Base-by-base conservation (phyloP, 2,888 invertebrate genomes). In the Syritta pipiens region DNA sequence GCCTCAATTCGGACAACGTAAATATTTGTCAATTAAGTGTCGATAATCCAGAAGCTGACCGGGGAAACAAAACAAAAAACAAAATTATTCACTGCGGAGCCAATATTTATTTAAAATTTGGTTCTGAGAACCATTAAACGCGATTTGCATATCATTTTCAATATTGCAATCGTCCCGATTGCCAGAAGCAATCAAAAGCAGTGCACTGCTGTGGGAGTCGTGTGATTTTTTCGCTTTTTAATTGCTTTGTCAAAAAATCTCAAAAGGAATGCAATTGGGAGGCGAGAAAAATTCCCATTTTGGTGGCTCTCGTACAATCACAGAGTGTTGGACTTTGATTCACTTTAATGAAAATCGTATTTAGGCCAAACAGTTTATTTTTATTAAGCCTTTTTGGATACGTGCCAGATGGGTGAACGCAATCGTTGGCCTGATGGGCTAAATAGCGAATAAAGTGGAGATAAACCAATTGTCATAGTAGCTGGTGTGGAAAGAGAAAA, bases 101-200 rank as follows among this genome's bases (percentile, higher is more conserved):
- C 26, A 60, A 37, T 48, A 60, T 60, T 60, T 60, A 35, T 35
- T 48, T 60, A 19, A 37, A 60, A 28, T 60, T 48, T 48, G 26
- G 26, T 46, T 60, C 12, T 19, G n/a, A 24, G 30, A 32, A 26
- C 60, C 42, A 42, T 30, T 44, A 44, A 57, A 30, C 20, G 9
- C 17, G 37, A 26, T 37, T 60, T 60, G 48, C 46, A 60, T 60
- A 60, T 48, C 35, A 48, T 60, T 60, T 60, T 26, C 60, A 35
- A 26, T 17, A 26, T 17, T 20, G 17, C 37, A 55, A 60, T 48
- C 57, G 40, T 44, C 35, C 12, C 26, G n/a, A 48, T 48, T 48
- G 60, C 60, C 37, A n/a, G 14, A 9, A 26, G 60, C 48, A 35
- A 60, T 57, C 55, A 26, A 22, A 53, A 35, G 22, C 35, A 35